Evolutionary conservation across 2,888 invertebrate genomes (phyloP).

Genomic region (Pseudococcus jackbeardsleyi): DNA sequence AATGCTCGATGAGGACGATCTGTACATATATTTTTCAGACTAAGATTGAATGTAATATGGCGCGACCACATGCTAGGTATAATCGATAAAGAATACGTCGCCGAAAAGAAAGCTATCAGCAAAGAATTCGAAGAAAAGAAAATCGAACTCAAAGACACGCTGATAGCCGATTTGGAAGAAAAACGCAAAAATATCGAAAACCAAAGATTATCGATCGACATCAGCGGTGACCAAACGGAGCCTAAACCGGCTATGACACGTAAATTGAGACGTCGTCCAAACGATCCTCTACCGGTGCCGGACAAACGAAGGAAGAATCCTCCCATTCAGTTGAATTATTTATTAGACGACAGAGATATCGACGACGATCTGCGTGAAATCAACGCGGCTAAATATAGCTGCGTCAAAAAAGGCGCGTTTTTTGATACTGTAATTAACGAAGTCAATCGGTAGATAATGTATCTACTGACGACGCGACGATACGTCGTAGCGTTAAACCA

Average conservation of each 20-base stretch:
- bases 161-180: conserved; percentile 93
- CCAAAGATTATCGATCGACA: conserved; percentile 88
- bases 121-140: conserved; percentile 97
- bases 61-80: conserved; percentile 87
- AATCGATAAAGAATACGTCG: conserved; percentile 87
- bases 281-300: conserved; percentile 89
- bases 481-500: too few relatives aligned
- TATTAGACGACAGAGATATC: conserved; percentile 90
- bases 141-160: conserved; percentile 88
- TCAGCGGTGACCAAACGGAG: conserved; percentile 76
- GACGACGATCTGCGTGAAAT: conserved; percentile 88
- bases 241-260: conserved; percentile 94
- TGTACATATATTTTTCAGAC: conserved; percentile 68
- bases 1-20: background rate
- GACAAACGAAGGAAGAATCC: conserved; percentile 86
- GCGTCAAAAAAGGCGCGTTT: conserved; percentile 31
- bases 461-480: too few relatives aligned
- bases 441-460: too few relatives aligned
- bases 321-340: conserved; percentile 87
- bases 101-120: conserved; percentile 88
- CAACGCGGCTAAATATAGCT: conserved; percentile 59
- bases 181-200: conserved; percentile 90
- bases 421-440: background rate
- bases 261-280: conserved; percentile 90
- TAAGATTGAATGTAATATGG: conserved; percentile 82